Base-by-base conservation (phyloP, 37 sponge, comb jelly and placozoan species). In the Aplysina aerophoba region DNA sequence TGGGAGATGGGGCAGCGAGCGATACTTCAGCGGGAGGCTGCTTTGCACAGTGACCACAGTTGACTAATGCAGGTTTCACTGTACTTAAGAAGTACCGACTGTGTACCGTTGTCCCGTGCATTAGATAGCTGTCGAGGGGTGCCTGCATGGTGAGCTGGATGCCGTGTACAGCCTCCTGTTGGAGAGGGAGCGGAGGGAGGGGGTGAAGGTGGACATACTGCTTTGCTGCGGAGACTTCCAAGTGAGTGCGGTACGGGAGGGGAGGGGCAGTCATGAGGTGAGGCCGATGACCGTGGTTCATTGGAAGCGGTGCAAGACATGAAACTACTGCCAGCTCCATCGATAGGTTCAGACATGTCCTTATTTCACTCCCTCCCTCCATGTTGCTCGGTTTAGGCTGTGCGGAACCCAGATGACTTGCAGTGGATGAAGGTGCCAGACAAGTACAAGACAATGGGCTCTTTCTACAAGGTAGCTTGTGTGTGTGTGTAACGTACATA, bases 181-280 rank as follows among this genome's bases (percentile, higher is more conserved):
- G 0, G 55, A 88, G 67, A 73, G 79, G 12, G 85, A 94, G 78
- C 73, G 85, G 67, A 83, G 83, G 66, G 86, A 94, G 40, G 92
- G 89, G 40, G 83, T 88, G n/a, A 91, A 90, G 34, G 74, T 98
- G 17, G 99, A 98, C 85, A 78, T 98, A 59, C 86, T 98, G 28
- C 77, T 98, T 1, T 96, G 97, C 60, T 98, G 99, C 80, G 99
- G 99, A 30, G 99, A 98, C 63, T 98, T 98, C 64, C 96, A 98
- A 90, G 95, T 97, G 3, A 36, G 25, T 6, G 22, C 2, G 4
- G 12, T 11, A 8, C 31, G n/a, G 28, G 11, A 12, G 25, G 74
- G 27, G 74, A 25, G 27, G 38, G 83, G 4, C 50, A 3, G 50
- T 3, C 50, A n/a, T n/a, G n/a, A n/a, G n/a, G n/a, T n/a, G n/a